Percentiles rank a stretch among this genome's conserved stretches.
phyloP scores from a whole-genome alignment of 2,797 vertebrate species.

The Falco concolor region DNA sequence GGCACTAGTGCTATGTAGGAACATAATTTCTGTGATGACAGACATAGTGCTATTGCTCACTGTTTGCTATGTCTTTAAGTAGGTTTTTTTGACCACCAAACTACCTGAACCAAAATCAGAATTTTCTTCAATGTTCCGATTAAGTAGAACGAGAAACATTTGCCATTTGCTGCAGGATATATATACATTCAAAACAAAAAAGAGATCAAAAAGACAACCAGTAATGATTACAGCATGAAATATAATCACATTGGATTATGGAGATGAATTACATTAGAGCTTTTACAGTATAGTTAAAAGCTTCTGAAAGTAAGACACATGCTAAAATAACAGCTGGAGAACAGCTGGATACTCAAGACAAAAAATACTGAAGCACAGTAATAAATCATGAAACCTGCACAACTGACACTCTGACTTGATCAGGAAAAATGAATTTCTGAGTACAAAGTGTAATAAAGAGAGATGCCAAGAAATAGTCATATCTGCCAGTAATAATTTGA shows the following conservation, averaged over 20 bases:
- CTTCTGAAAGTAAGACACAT: not conserved
- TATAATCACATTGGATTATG: not conserved
- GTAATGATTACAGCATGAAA: not conserved
- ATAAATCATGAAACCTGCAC: constrained; percentile 44
- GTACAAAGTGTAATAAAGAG: constrained; percentile 45
- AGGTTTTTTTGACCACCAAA: not conserved
- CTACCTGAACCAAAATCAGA: not conserved
- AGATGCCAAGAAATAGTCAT: not conserved
- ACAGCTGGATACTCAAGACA: not conserved
- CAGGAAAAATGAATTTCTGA: constrained; percentile 23
- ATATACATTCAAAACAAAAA: not conserved
- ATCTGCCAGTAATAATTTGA: constrained; percentile 43
- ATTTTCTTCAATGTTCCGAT: not conserved
- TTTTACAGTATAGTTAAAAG: not conserved
- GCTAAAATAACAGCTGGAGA: constrained; percentile 23
- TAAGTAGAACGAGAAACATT: not conserved
- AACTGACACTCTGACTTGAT: not conserved
- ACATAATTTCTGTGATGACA: not conserved
- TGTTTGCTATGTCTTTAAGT: not conserved
- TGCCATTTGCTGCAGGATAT: not conserved
- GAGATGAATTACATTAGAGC: not conserved
- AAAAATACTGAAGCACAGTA: not conserved
- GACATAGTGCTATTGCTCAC: not conserved
- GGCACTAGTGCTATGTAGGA: not conserved
- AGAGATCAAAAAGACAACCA: not conserved